Evolutionary conservation across 2,888 invertebrate species (phyloP), one percentile per base, ranked within the genome.

Genomic region (Pachydiplax longipennis): DNA sequence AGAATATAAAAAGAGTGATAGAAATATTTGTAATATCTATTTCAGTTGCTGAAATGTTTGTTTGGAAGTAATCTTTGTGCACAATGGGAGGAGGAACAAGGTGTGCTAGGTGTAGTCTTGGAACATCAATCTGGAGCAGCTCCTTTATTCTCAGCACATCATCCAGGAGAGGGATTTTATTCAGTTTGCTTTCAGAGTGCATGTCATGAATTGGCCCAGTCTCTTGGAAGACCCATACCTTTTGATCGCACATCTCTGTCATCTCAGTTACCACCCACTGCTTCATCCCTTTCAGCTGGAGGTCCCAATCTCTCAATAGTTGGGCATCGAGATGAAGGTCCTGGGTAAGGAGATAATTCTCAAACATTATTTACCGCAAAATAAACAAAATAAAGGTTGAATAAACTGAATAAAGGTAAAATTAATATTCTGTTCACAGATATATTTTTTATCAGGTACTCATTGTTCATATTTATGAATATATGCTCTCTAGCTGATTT

Each of bases 31-130:
- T 44, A 8, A 22, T 18, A 61, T 83, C 81, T 91, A n/a, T 92
- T 93, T 37, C 93, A 95, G 95, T 92, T 95, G 83, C 92, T 95
- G 92, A 95, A 97, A 94, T 96, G 97, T 92, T 94, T 97, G 8
- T 98, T 97, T 93, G 95, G 97, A 2, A 97, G 97, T 0, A 97
- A 98, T 93, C 95, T 97, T 93, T 94, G 94, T 73, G 94, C 94
- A 0, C 94, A 94, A 80, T 94, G 94, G 92, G 90, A 80, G 2
- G 90, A 90, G 81, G 81, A 87, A 22, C 87, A 87, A 61, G 87
- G 61, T 22, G 61, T 61, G 13, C 87, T 87, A 61, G 87, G 87
- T 10, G 5, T 61, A 18, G 87, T 61, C 10, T 40, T 87, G 37
- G 87, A 87, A 10, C 61, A 61, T 87, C 87, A 87, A n/a, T 25